A percentile compares a stretch with the other conserved stretches of the same genome.
These are phyloP conservation scores for Centropus bengalensis DNA, from an alignment of 2,113 vertebrate genomes.

Conservation along the genomic window DNA sequence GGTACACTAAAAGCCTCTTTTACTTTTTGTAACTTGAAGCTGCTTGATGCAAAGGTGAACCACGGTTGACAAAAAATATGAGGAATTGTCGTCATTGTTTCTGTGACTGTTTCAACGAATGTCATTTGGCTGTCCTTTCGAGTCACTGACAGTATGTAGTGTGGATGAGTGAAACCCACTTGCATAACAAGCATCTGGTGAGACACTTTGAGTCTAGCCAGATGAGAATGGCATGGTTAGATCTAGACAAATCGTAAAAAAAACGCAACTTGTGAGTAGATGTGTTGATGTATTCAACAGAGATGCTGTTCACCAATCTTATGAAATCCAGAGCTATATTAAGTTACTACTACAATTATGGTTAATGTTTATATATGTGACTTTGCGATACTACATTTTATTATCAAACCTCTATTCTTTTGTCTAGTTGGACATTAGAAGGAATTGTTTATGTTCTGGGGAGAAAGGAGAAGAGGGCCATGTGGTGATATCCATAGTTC, in stretches of 20 bases:
- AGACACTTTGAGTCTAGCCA: not conserved
- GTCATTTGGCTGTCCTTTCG: not conserved
- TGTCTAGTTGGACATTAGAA: not conserved
- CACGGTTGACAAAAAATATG: not conserved
- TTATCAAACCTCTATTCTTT: not conserved
- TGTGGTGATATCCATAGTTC: not conserved
- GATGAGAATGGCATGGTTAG: not conserved
- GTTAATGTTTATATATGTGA: not conserved
- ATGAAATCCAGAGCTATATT: not conserved
- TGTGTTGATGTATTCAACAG: not conserved
- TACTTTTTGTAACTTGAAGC: not conserved
- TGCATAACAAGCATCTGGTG: not conserved
- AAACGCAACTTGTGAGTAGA: not conserved
- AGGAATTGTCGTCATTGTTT: not conserved
- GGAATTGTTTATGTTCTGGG: not conserved
- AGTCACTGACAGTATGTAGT: not conserved
- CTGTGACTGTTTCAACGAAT: not conserved
- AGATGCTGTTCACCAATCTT: not conserved
- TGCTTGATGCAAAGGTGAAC: not conserved
- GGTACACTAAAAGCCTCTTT: not conserved
- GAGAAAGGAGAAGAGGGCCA: not conserved
- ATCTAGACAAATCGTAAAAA: not conserved
- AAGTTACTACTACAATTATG: not conserved
- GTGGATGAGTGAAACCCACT: not conserved
- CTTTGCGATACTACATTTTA: not conserved